Base-by-base conservation (phyloP, 2,797 vertebrate species). In the Crenuchus spilurus region DNA sequence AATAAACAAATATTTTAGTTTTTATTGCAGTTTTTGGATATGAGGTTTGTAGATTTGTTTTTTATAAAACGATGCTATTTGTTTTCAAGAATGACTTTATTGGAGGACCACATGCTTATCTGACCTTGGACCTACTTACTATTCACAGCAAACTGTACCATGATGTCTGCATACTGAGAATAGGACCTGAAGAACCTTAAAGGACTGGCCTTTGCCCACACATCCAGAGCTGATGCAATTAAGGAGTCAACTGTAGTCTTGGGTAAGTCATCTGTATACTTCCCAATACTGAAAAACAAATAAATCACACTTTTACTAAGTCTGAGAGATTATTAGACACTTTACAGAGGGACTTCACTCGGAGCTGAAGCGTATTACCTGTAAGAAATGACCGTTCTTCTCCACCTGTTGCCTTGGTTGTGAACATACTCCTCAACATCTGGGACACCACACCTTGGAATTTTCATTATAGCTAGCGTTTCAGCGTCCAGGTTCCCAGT, bases 401-500 rank as follows among this genome's bases (percentile, higher is more conserved):
- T 87, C 93, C 92, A 93, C 9, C 82, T 84, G 33, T 84, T 80
- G 18, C 84, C 83, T 69, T 79, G 84, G 63, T 70, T 76, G 72
- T 85, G 76, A 67, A 78, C 88, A 72, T 90, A 91, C 22, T 93
- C 90, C 60, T 92, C 85, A 73, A 91, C 83, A 55, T 94, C 93
- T 22, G 93, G 87, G 31, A 93, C 88, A 0, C 93, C 93, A 78
- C 92, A 94, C 11, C 92, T 87, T 10, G 92, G 91, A 6, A 46
- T 86, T 24, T 70, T 88, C 87, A 94, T 94, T 54, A 88, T 72
- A 31, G 84, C 79, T 22, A 93, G 61, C 0, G 92, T 94, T 13
- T 88, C 83, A 0, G 78, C 30, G 80, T 92, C 87, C 35, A 93
- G 72, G 6, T 3, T 62, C 4, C 93, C 93, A 0, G 92, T 91